phyloP scores from a whole-genome alignment of 1,140 invertebrate species.

The Drosophila malerkotliana region DNA sequence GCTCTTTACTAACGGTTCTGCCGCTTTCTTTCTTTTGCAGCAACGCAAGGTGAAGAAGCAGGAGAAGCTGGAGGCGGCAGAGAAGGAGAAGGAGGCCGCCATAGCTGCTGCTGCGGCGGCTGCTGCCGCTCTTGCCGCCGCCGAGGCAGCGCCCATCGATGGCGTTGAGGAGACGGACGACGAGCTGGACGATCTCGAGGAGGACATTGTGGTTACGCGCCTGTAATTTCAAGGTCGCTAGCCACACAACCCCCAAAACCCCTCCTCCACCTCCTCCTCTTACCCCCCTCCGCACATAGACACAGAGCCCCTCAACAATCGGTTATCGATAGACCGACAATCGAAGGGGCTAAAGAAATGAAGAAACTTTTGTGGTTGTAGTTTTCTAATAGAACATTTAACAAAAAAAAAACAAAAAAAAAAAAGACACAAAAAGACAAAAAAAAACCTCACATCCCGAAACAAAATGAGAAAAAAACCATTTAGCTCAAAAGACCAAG shows the following conservation, averaged over 20 bases:
- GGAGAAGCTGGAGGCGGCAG: conserved; percentile 85
- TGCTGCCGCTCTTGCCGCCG: conserved; percentile 84
- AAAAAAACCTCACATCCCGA: conserved; percentile 11
- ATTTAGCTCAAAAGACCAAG: conserved; percentile 58
- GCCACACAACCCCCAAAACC: conserved; percentile 9
- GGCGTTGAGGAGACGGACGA: conserved; percentile 90
- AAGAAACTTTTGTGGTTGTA: conserved; percentile 60
- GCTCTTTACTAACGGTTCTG: neutral
- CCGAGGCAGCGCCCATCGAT: conserved; percentile 83
- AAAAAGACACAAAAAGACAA: conserved; percentile 1
- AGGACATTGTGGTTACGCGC: conserved; percentile 93
- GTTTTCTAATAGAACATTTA: conserved; percentile 39
- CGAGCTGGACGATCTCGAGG: conserved; percentile 93
- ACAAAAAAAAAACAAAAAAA: neutral
- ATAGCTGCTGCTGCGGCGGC: conserved; percentile 67
- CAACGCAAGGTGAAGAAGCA: conserved; percentile 88
- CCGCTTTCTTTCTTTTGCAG: conserved; percentile 44
- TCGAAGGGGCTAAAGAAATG: conserved; percentile 1
- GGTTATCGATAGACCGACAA: conserved; percentile 20
- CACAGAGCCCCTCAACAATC: neutral
- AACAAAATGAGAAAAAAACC: conserved; percentile 6
- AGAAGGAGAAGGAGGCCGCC: conserved; percentile 80
- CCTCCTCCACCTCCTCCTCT: neutral
- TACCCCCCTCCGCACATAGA: neutral
- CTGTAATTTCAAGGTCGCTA: conserved; percentile 85